Conservation (phyloP, 2,113 vertebrate species). For the Alces alces region DNA sequence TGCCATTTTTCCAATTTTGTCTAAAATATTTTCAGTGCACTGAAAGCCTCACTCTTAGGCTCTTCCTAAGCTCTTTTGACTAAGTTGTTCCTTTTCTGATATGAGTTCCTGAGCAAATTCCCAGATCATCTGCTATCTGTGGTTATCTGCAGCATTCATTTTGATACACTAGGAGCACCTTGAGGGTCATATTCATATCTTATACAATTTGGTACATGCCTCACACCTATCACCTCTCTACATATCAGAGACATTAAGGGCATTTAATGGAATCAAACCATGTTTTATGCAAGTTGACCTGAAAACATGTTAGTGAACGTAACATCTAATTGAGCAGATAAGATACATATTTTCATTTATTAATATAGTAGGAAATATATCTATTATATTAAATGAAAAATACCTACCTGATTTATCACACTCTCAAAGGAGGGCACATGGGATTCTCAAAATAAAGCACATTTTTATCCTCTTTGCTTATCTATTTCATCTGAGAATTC, state of each 20-base stretch:
- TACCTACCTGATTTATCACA: neutral
- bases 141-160: neutral
- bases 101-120: neutral
- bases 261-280: neutral
- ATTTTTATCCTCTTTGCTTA: neutral
- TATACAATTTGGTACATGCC: neutral
- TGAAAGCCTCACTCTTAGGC: neutral
- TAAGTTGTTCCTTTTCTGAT: neutral
- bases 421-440: neutral
- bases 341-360: neutral
- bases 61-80: neutral
- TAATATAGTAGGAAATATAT: neutral
- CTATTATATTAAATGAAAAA: neutral
- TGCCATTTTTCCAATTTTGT: neutral
- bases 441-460: neutral
- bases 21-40: neutral
- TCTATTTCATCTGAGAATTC: slow-evolving; percentile 20
- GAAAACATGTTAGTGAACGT: neutral
- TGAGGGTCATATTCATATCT: neutral
- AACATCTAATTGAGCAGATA: neutral
- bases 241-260: neutral
- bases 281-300: neutral
- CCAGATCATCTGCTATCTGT: neutral
- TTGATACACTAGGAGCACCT: neutral
- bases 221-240: neutral